Evolutionary conservation across 1,140 invertebrate genomes (phyloP).

Genomic region (Drosophila parvula): DNA sequence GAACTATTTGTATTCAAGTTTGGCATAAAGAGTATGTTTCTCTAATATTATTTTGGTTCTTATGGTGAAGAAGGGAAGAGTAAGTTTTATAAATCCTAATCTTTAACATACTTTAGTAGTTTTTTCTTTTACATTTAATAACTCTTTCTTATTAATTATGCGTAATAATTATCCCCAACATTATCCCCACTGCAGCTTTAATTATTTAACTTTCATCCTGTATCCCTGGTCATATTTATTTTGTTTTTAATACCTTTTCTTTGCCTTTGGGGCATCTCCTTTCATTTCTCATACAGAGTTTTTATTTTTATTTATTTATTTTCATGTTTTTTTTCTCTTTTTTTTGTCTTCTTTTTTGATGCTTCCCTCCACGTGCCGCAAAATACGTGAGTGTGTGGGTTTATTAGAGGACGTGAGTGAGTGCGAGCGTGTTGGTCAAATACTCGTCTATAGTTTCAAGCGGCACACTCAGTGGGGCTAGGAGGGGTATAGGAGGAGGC

Average conservation of each 20-base stretch:
- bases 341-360: background rate
- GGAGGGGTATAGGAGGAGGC: background rate
- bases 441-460: slow-evolving; percentile 55
- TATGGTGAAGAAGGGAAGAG: background rate
- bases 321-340: background rate
- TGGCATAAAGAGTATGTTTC: background rate
- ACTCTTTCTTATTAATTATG: background rate
- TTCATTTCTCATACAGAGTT: slow-evolving; percentile 9
- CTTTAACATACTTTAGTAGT: background rate
- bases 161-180: no score
- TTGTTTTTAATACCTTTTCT: slow-evolving; percentile 13
- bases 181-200: background rate
- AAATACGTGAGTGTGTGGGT: slow-evolving; percentile 27
- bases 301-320: slow-evolving; percentile 12
- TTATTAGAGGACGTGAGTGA: slow-evolving; percentile 9
- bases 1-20: background rate
- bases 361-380: slow-evolving; percentile 24
- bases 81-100: background rate
- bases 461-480: background rate
- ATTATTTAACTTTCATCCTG: no score
- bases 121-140: background rate
- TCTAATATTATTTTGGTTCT: background rate
- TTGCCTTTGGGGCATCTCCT: background rate
- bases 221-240: slow-evolving; percentile 4
- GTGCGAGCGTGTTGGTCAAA: slow-evolving; percentile 27